Conservation (phyloP, 2,113 vertebrate species). For the Albula glossodonta region DNA sequence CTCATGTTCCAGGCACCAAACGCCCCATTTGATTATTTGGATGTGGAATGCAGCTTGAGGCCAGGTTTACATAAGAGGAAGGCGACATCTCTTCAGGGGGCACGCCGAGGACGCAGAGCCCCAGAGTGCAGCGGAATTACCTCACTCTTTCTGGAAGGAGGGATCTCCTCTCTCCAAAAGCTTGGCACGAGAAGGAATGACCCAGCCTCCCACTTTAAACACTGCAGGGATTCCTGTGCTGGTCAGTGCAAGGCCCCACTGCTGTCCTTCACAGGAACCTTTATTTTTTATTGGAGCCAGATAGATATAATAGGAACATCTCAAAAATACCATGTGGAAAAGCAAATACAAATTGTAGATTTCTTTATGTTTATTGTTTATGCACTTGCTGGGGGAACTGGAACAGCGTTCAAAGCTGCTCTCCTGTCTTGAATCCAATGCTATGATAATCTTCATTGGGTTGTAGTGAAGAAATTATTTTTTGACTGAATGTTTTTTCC, state of each 20-base stretch:
- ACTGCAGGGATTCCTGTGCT: slow-evolving; percentile 17
- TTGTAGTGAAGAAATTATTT: too few relatives aligned
- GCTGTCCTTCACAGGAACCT: slow-evolving; percentile 11
- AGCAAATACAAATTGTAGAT: not conserved
- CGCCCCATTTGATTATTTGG: not conserved
- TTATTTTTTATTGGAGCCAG: not conserved
- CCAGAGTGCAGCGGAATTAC: not conserved
- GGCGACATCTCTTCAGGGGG: not conserved
- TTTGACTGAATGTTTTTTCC: too few relatives aligned
- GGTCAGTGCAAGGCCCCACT: not conserved
- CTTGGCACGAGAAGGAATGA: not conserved
- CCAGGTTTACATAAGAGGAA: not conserved
- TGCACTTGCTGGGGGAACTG: not conserved
- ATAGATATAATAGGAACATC: slow-evolving; percentile 2
- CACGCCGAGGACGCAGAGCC: not conserved
- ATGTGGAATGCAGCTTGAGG: slow-evolving; percentile 5
- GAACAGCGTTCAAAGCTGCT: not conserved
- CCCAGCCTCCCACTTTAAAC: slow-evolving; percentile 12
- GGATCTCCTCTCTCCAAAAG: not conserved
- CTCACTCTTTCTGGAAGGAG: not conserved
- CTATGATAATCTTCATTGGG: not conserved
- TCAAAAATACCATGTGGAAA: slow-evolving; percentile 6
- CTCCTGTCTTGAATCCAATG: not conserved
- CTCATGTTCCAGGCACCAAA: not conserved
- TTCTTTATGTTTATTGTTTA: not conserved